Percentiles rank a stretch among this genome's conserved stretches.
phyloP scores from a whole-genome alignment of 2,888 invertebrate species.

The Dasysyrphus albostriatus region DNA sequence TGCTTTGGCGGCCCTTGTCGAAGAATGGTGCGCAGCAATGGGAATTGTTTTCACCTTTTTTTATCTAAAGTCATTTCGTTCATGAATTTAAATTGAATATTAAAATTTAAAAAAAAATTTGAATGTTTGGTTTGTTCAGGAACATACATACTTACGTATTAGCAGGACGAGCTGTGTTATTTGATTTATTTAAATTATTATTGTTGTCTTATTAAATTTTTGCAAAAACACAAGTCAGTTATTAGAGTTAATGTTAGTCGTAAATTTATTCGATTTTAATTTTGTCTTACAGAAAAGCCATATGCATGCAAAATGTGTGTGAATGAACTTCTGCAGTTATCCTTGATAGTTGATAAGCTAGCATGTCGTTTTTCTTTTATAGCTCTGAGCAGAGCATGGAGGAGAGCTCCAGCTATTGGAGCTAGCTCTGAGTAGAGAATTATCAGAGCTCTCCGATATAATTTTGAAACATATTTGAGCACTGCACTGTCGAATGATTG shows the following conservation, averaged over 20 bases:
- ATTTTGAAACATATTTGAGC: too few species aligned
- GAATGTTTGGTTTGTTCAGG: slow-evolving; percentile 3
- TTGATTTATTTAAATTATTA: slow-evolving; percentile 26
- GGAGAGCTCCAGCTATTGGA: too few species aligned
- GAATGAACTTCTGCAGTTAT: too few species aligned
- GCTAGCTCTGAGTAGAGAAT: too few species aligned
- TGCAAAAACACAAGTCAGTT: not conserved
- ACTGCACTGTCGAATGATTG: too few species aligned
- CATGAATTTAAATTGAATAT: slow-evolving; percentile 65
- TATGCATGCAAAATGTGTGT: too few species aligned
- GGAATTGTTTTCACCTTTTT: slow-evolving; percentile 48
- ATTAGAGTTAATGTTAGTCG: not conserved
- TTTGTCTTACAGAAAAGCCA: not conserved
- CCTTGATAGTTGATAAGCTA: too few species aligned
- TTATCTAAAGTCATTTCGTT: slow-evolving; percentile 61
- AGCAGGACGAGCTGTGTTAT: not conserved
- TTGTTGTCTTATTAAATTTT: slow-evolving; percentile 15
- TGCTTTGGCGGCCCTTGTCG: slow-evolving; percentile 39
- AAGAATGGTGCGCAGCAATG: slow-evolving; percentile 18
- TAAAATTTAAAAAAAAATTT: slow-evolving; percentile 55
- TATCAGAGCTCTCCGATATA: too few species aligned
- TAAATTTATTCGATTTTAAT: not conserved
- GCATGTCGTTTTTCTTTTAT: too few species aligned
- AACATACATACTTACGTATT: not conserved
- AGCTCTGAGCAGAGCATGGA: too few species aligned